Evolutionary conservation across 2,888 invertebrate genomes (phyloP).

Genomic region (Proisotoma minuta): DNA sequence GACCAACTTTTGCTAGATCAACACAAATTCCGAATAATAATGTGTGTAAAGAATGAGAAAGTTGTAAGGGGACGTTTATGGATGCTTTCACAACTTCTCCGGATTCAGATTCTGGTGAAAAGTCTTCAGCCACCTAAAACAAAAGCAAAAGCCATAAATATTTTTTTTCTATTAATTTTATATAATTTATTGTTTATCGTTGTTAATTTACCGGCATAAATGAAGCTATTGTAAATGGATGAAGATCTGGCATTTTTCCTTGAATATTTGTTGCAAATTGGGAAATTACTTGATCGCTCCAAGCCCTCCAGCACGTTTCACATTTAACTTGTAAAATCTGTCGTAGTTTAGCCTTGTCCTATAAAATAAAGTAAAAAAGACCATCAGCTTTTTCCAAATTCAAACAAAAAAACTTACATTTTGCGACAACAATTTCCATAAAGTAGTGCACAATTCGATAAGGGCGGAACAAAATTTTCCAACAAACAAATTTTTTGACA

Average conservation of each 20-base stretch:
- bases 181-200: too few species aligned
- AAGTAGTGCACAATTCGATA: conserved; percentile 36
- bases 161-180: too few species aligned
- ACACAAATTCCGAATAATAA: conserved; percentile 33
- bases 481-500: conserved; percentile 28
- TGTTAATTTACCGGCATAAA: conserved; percentile 32
- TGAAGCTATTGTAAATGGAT: conserved; percentile 11
- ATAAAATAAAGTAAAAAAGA: conserved; percentile 2
- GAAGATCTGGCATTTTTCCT: conserved; percentile 12
- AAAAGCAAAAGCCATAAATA: too few species aligned
- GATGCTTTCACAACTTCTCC: conserved; percentile 34
- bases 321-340: conserved; percentile 16
- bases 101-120: conserved; percentile 22
- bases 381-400: neutral
- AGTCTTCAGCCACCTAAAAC: conserved; percentile 5
- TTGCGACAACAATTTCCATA: conserved; percentile 44
- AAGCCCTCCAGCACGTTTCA: conserved; percentile 34
- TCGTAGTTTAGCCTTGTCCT: conserved; percentile 27
- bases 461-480: conserved; percentile 37
- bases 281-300: conserved; percentile 16
- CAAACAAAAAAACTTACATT: conserved; percentile 23
- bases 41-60: conserved; percentile 38
- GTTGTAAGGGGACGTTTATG: conserved; percentile 41
- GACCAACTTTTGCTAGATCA: conserved; percentile 37
- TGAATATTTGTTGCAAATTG: conserved; percentile 25